Base-by-base conservation (phyloP, 1,140 invertebrate genomes). In the Rhopalosiphum padi region DNA sequence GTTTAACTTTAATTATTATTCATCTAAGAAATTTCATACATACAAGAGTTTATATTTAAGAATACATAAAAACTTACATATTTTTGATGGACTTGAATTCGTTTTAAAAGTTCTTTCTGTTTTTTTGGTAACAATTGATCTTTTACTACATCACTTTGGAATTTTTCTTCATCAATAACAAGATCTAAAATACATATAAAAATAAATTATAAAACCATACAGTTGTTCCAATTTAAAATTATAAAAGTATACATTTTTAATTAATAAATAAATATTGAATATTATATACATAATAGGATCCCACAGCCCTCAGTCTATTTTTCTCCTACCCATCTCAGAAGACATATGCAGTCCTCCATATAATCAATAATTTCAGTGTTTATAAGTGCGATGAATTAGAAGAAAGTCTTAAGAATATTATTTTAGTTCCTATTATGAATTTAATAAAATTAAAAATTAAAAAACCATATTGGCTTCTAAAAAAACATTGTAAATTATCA, bases 141-240 rank as follows among this genome's bases (percentile, higher is more conserved):
- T 93, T 86, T 93, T 37, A 48, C 82, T 37, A 48, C 82, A 53
- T 93, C 91, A 93, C 30, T 46, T 48, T 77, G 91, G 11, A 93
- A 93, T 86, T 93, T 93, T 85, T 93, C 91, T 93, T 93, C 91
- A 83, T 93, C 91, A 53, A 93, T 93, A 41, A 93, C 91, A 55
- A 93, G 91, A 93, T 93, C 91, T 93, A 93, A 15, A 91, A 91
- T 35, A 55, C 25, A 53, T 55, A 30, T 60, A 30, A 60, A 60
- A 60, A 60, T 30, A 60, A 60, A 60, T 60, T 30, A 60, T 60
- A 60, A 30, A 60, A 60, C 30, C 4, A 30, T 30, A 60, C 25
- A 30, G 48, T 2, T 60, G 30, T 11, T 60, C 30, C 11, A 4
- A 60, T 60, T 30, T 60, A 60, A 60, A 30, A 30, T n/a, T n/a